Evolutionary conservation across 2,113 vertebrate genomes (phyloP).

Genomic region (Silurus asotus): DNA sequence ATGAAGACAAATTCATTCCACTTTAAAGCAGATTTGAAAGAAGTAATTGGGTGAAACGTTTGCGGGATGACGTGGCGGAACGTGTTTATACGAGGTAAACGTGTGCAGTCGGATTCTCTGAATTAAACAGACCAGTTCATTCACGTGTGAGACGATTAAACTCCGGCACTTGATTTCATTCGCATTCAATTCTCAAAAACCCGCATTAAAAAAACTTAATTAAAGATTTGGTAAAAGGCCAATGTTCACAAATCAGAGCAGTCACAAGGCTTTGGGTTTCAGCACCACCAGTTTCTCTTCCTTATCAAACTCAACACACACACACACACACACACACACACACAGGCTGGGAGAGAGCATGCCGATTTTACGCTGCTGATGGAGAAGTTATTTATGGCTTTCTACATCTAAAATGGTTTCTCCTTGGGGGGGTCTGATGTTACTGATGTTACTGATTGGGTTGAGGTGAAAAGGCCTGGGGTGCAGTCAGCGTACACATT

Average conservation of each 20-base stretch:
- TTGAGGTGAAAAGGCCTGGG: no score
- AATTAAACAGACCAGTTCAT: background rate
- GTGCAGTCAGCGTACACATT: no score
- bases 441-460: no score
- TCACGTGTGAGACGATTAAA: background rate
- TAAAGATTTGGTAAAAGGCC: background rate
- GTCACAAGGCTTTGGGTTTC: background rate
- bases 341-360: background rate
- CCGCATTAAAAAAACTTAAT: background rate
- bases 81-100: background rate
- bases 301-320: background rate
- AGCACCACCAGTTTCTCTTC: background rate
- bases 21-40: conserved; percentile 16
- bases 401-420: background rate
- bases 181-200: background rate
- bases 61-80: background rate
- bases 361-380: background rate
- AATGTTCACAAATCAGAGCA: background rate
- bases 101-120: background rate
- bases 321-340: no score
- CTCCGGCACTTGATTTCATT: background rate
- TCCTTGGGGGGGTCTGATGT: background rate
- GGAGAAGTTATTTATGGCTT: background rate
- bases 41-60: background rate
- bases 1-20: conserved; percentile 39